Evolutionary conservation across 1,140 invertebrate genomes (phyloP).

Genomic region (Bombus sibiricus): DNA sequence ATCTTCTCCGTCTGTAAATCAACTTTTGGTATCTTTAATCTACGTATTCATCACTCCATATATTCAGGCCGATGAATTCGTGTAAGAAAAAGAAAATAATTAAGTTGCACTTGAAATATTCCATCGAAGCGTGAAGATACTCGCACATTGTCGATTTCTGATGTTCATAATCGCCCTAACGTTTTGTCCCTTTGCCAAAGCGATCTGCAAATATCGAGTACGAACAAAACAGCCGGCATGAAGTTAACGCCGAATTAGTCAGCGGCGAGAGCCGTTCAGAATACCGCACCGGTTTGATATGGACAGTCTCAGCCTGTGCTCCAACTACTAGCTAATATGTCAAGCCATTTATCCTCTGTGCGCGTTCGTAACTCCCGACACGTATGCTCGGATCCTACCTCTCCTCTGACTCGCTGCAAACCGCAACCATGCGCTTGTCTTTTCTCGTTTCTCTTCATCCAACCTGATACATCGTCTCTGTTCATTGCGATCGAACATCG

Average conservation of each 20-base stretch:
- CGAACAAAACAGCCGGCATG: constrained; percentile 51
- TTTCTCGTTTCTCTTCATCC: not conserved
- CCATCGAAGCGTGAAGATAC: too few relatives aligned
- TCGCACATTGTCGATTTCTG: too few relatives aligned
- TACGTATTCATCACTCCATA: not conserved
- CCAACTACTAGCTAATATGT: constrained; percentile 68
- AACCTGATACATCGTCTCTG: constrained; percentile 4
- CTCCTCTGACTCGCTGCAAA: not conserved
- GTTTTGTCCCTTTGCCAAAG: not conserved
- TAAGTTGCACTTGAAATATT: not conserved
- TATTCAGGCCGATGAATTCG: not conserved
- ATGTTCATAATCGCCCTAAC: not conserved
- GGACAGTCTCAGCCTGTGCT: constrained; percentile 43
- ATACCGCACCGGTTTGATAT: constrained; percentile 53
- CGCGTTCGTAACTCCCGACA: constrained; percentile 64
- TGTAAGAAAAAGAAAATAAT: not conserved
- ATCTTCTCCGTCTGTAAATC: not conserved
- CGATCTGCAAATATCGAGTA: constrained; percentile 1
- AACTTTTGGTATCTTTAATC: not conserved
- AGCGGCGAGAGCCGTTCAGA: constrained; percentile 52
- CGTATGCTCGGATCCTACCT: constrained; percentile 57
- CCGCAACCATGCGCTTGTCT: not conserved
- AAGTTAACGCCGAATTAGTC: constrained; percentile 59
- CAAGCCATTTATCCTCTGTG: constrained; percentile 68
- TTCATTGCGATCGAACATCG: not conserved